A percentile compares a stretch with the other conserved stretches of the same genome.
phyloP scores from a whole-genome alignment of 2,797 vertebrate genomes.

The Pagetopsis macropterus region DNA sequence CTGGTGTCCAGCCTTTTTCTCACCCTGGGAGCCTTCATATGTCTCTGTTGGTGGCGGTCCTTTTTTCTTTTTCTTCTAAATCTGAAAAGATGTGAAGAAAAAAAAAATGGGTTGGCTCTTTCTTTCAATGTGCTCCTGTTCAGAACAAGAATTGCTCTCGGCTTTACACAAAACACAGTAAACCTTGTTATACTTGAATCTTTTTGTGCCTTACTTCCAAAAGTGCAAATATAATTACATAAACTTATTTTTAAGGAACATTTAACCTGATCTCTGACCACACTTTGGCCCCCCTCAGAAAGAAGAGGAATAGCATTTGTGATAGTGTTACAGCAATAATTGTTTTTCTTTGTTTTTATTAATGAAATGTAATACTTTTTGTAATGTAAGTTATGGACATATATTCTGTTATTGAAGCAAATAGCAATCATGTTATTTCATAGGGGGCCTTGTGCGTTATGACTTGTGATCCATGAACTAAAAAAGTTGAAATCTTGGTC shows the following conservation, averaged over 20 bases:
- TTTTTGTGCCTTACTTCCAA: neutral
- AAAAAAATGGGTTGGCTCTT: conserved; percentile 11
- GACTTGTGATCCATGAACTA: no score
- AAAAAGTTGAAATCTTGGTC: no score
- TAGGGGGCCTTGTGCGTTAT: no score
- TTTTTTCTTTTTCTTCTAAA: conserved; percentile 20
- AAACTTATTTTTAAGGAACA: conserved; percentile 5
- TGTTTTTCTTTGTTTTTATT: no score
- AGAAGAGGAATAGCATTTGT: no score
- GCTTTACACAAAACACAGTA: neutral
- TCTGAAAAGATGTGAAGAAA: conserved; percentile 30
- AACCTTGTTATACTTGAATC: conserved; percentile 8
- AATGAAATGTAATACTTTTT: no score
- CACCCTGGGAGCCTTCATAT: conserved; percentile 37
- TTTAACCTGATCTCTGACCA: neutral
- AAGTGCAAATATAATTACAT: neutral
- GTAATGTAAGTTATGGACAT: no score
- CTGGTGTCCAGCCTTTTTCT: conserved; percentile 32
- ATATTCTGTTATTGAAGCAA: no score
- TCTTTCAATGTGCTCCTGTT: neutral
- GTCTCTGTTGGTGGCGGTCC: conserved; percentile 25
- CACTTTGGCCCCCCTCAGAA: no score
- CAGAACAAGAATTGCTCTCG: neutral
- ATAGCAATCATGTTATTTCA: no score
- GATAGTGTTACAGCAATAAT: no score